These are phyloP conservation scores for Aythya baeri DNA, from an alignment of 2,113 vertebrate genomes.

Conservation along the genomic window DNA sequence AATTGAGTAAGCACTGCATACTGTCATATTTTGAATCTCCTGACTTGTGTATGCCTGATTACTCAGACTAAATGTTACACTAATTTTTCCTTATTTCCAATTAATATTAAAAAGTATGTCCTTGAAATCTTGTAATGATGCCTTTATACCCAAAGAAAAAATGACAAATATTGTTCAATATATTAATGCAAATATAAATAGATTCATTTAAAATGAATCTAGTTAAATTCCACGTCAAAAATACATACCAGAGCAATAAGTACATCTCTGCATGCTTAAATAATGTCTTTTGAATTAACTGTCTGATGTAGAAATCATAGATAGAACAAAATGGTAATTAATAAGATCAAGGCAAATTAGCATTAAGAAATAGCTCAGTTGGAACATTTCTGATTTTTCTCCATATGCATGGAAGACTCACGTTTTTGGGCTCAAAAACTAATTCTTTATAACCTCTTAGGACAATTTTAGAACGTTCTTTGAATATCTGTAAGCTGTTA, in stretches of 20 bases:
- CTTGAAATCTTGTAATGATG: neutral
- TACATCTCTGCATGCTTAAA: neutral
- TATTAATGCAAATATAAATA: slow-evolving; percentile 7
- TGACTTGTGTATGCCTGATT: neutral
- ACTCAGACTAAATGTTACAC: neutral
- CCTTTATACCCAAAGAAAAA: neutral
- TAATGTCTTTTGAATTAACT: neutral
- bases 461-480: neutral
- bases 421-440: neutral
- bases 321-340: neutral
- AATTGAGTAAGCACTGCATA: neutral
- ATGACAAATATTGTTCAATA: neutral
- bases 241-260: neutral
- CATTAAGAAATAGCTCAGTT: neutral
- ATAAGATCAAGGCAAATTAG: neutral
- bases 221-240: neutral
- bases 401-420: fast-evolving
- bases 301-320: neutral
- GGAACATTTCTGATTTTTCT: neutral
- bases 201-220: neutral
- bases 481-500: neutral
- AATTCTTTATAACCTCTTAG: neutral
- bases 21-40: neutral
- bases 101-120: neutral
- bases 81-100: neutral